Percentiles rank a stretch among this genome's conserved stretches.
Conservation (phyloP, 2,888 invertebrate genomes). For the Leptinotarsa tumamoca region DNA sequence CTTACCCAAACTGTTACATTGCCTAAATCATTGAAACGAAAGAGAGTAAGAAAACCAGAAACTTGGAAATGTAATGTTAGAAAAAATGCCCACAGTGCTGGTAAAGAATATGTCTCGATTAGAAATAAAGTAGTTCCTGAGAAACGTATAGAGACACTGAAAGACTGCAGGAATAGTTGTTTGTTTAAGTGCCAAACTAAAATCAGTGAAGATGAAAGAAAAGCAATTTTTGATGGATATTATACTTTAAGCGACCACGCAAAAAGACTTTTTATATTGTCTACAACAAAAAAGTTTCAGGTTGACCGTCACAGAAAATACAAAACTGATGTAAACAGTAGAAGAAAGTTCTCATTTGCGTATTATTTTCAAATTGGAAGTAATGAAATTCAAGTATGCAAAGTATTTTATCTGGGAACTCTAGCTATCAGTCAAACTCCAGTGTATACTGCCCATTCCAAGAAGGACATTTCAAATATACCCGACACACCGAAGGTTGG, state of each 20-base stretch:
- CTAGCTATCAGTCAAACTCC: slow-evolving; percentile 37
- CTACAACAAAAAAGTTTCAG: slow-evolving; percentile 28
- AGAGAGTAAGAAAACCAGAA: neutral
- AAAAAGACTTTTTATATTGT: slow-evolving; percentile 29
- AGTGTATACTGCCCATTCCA: slow-evolving; percentile 2
- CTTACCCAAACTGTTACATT: too few relatives aligned
- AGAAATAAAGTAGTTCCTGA: too few relatives aligned
- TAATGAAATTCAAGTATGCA: slow-evolving; percentile 39
- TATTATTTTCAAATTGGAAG: slow-evolving; percentile 35
- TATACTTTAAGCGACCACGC: neutral
- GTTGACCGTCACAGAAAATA: slow-evolving; percentile 33
- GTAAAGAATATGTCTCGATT: too few relatives aligned
- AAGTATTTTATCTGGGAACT: slow-evolving; percentile 38
- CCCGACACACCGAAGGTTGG: slow-evolving; percentile 29
- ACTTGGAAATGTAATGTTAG: too few relatives aligned
- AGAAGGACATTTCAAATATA: slow-evolving; percentile 26
- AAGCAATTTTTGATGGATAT: too few relatives aligned
- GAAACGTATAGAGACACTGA: too few relatives aligned
- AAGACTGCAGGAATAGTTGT: too few relatives aligned
- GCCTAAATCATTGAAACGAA: too few relatives aligned
- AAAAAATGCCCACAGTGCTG: too few relatives aligned
- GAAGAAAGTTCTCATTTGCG: slow-evolving; percentile 36
- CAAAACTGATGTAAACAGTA: slow-evolving; percentile 38
- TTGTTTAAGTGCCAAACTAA: too few relatives aligned
- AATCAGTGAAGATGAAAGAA: too few relatives aligned